A percentile compares a stretch with the other conserved stretches of the same genome.
phyloP scores from a whole-genome alignment of 2,888 invertebrate genomes.

The Timema cristinae region DNA sequence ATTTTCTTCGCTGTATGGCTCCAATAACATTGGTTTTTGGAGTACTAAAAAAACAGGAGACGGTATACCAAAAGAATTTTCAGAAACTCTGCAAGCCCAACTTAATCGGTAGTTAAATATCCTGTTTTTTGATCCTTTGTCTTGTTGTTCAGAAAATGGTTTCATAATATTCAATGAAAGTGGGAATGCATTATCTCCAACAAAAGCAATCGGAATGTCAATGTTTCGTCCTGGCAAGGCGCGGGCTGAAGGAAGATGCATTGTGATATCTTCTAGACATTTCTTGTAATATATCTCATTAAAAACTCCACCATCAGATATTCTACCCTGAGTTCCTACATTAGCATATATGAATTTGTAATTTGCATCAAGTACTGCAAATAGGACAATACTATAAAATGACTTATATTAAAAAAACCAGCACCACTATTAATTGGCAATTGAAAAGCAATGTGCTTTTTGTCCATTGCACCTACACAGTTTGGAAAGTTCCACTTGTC shows the following conservation, averaged over 20 bases:
- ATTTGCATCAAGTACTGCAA: constrained; percentile 40
- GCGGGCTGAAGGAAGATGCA: neutral
- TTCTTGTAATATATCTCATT: neutral
- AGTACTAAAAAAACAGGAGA: neutral
- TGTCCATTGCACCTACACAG: constrained; percentile 38
- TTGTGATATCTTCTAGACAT: constrained; percentile 1
- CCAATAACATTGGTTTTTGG: neutral
- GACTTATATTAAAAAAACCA: constrained; percentile 39
- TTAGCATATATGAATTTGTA: constrained; percentile 41
- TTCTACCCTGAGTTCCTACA: constrained; percentile 39
- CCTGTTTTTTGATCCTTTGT: neutral
- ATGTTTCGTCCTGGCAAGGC: neutral
- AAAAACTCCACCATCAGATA: constrained; percentile 35
- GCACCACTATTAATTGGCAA: constrained; percentile 36
- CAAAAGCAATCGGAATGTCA: neutral
- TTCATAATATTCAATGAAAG: constrained; percentile 9
- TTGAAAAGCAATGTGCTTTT: constrained; percentile 39
- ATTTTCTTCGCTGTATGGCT: neutral
- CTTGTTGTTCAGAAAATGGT: neutral
- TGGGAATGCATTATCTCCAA: constrained; percentile 6
- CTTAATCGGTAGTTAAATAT: neutral
- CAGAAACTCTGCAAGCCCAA: neutral
- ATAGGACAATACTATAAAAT: constrained; percentile 33
- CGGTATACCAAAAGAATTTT: neutral
- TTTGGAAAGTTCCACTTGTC: constrained; percentile 40